phyloP scores from a whole-genome alignment of 2,797 vertebrate genomes.

The Lerista edwardsae region DNA sequence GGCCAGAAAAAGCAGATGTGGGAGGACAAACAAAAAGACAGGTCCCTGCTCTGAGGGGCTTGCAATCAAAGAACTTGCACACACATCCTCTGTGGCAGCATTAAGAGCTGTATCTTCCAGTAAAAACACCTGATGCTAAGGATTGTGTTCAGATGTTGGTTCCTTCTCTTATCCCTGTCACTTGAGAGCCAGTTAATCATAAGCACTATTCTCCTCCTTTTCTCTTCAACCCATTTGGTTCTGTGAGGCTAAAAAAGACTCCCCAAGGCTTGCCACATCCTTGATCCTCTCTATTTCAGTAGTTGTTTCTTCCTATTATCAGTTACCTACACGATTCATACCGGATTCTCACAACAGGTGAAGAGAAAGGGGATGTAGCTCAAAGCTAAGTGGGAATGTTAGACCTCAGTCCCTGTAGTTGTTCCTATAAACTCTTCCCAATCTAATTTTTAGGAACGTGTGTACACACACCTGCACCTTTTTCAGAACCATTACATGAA shows the following conservation, averaged over 20 bases:
- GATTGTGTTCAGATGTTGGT: neutral
- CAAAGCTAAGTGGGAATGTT: neutral
- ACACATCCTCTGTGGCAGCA: neutral
- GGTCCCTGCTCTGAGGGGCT: neutral
- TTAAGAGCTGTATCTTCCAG: neutral
- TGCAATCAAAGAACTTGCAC: neutral
- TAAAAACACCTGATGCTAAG: no score
- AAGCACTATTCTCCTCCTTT: neutral
- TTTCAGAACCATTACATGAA: neutral
- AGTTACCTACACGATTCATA: neutral
- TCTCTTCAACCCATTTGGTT: neutral
- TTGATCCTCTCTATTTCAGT: neutral
- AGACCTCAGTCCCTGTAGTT: neutral
- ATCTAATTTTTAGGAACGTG: neutral
- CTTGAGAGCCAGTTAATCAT: neutral
- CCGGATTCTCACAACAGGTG: neutral
- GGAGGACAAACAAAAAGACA: neutral
- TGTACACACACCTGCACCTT: neutral
- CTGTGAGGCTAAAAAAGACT: neutral
- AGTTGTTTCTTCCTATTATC: neutral
- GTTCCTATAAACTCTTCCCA: neutral
- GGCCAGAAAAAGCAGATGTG: no score
- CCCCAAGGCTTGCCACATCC: no score
- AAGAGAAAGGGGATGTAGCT: neutral
- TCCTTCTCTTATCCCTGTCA: neutral